Evolutionary conservation across 1,140 invertebrate species (phyloP), one percentile per base, ranked within the genome.

Genomic region (Thalassaphorura encarpata): DNA sequence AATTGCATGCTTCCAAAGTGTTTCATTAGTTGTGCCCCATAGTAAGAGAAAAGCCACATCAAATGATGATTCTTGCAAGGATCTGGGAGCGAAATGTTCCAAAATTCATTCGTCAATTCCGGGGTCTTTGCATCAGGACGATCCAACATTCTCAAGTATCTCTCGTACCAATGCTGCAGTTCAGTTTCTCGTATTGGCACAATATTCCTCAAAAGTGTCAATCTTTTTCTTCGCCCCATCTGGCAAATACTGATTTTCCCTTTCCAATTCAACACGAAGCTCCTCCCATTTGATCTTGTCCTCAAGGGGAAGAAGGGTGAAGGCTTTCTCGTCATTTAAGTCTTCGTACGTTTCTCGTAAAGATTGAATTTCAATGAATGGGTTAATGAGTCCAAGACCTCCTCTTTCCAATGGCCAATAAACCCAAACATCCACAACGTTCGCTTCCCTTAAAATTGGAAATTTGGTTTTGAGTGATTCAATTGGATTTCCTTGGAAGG

Each of bases 291-390:
- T 11, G 16, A 51, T 18, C 39, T n/a, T 51, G 19, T 51, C 49
- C 49, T 51, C 4, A 13, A 19, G 4, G 1, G 49, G 49, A 39
- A 51, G 49, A 1, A 11, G 26, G 24, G 2, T 27, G 26, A 52
- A 52, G 6, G 26, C 3, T 13, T 23, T 18, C 8, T 52, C 51
- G 51, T 52, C 51, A 43, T 52, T 52, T 2, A 41, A 11, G n/a
- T 54, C 43, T 11, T 3, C 41, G 24, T 48, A 48, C 19, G 46
- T 24, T 16, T 24, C 15, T 15, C 70, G 97, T 90, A 16, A 87
- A 13, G 58, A 19, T n/a, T 45, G 45, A 15, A 60, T 28, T 24
- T 29, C 58, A 23, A 60, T 11, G 46, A 60, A 60, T 3, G 58
- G 52, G 24, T 60, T 60, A 3, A 50, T 19, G 23, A 60, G 49